These are phyloP conservation scores for Reinhardtius hippoglossoides DNA, from an alignment of 2,113 vertebrate genomes.

Conservation along the genomic window DNA sequence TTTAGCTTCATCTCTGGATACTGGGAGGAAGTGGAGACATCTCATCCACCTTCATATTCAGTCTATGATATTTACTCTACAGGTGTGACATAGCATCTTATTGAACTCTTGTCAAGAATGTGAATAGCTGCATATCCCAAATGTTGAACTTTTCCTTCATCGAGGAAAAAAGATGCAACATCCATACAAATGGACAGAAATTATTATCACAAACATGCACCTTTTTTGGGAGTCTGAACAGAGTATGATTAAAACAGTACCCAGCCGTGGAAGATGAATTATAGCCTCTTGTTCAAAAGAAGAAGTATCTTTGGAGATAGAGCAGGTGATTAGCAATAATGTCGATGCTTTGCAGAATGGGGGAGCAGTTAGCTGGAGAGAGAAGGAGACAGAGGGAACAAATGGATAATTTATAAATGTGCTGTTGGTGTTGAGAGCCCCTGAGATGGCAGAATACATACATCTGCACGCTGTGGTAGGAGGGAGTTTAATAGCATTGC, in stretches of 20 bases:
- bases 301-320: slow-evolving; percentile 50
- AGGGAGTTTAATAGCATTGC: slow-evolving; percentile 72
- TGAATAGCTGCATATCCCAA: neutral
- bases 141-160: neutral
- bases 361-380: slow-evolving; percentile 18
- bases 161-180: neutral
- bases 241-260: slow-evolving; percentile 43
- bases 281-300: slow-evolving; percentile 36
- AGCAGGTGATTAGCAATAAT: slow-evolving; percentile 71
- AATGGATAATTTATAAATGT: slow-evolving; percentile 70
- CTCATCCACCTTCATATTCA: neutral
- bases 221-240: slow-evolving; percentile 35
- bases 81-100: no score
- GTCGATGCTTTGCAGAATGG: slow-evolving; percentile 48
- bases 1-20: neutral
- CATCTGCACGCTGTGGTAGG: slow-evolving; percentile 60
- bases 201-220: slow-evolving; percentile 7
- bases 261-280: slow-evolving; percentile 42
- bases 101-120: neutral
- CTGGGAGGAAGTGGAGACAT: neutral
- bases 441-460: slow-evolving; percentile 40
- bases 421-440: slow-evolving; percentile 11
- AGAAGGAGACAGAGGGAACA: slow-evolving; percentile 45
- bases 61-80: neutral
- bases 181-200: neutral